Conservation (phyloP, 2,888 invertebrate species). For the Clistopyga incitator region DNA sequence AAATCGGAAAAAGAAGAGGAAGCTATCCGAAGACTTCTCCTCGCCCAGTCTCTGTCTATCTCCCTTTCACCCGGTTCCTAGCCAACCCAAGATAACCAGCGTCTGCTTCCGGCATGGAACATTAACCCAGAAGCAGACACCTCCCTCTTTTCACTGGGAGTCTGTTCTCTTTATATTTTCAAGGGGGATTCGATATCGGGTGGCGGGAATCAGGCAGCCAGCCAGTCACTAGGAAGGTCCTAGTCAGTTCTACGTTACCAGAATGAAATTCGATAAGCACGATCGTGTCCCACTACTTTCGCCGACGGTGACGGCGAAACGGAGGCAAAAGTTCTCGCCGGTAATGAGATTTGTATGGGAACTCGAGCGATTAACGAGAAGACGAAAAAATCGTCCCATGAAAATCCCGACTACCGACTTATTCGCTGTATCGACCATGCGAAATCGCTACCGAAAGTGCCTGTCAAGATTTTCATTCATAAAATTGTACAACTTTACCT, state of each 20-base stretch:
- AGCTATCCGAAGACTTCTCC: slow-evolving; percentile 30
- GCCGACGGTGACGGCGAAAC: slow-evolving; percentile 7
- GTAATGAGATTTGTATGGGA: slow-evolving; percentile 48
- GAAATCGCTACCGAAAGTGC: not conserved
- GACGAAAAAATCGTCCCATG: not conserved
- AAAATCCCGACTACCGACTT: not conserved
- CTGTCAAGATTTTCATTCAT: not conserved
- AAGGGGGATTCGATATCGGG: slow-evolving; percentile 58
- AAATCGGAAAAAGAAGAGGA: slow-evolving; percentile 30
- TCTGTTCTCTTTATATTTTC: slow-evolving; percentile 49
- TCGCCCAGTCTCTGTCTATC: not conserved
- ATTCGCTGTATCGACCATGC: not conserved
- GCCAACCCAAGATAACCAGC: slow-evolving; percentile 56
- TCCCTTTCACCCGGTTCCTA: slow-evolving; percentile 16
- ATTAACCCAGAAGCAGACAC: slow-evolving; percentile 63
- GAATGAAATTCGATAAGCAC: slow-evolving; percentile 56
- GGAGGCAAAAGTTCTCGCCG: slow-evolving; percentile 18
- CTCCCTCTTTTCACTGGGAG: slow-evolving; percentile 18
- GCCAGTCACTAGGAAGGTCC: slow-evolving; percentile 1
- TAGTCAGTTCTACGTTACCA: slow-evolving; percentile 22
- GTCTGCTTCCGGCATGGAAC: slow-evolving; percentile 62
- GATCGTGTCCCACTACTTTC: slow-evolving; percentile 17
- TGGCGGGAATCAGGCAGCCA: slow-evolving; percentile 1
- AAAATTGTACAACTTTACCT: not conserved
- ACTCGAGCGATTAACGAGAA: slow-evolving; percentile 34